Percentiles rank a stretch among this genome's conserved stretches.
Evolutionary conservation across 2,888 invertebrate species (phyloP).

Genomic region (Barypeithes pellucidus): DNA sequence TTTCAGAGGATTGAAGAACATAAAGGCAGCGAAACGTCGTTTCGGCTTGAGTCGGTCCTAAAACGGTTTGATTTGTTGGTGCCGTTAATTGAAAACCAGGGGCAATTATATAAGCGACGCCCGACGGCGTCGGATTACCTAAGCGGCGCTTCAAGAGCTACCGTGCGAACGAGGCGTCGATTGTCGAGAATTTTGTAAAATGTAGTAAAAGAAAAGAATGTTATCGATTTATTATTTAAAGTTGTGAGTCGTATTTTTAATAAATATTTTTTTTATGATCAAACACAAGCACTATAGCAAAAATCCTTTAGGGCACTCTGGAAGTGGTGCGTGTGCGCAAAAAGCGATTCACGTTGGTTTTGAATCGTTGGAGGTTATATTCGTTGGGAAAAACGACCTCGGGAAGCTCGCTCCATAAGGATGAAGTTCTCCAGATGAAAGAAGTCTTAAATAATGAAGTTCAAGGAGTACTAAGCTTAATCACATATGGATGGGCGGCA

Average conservation of each 20-base stretch:
- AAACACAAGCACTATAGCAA: too few species aligned
- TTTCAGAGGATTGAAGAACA: constrained; percentile 71
- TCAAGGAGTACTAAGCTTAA: too few species aligned
- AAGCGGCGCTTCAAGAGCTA: constrained; percentile 46
- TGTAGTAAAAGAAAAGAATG: not conserved
- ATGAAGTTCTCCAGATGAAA: too few species aligned
- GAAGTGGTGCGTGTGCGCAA: too few species aligned
- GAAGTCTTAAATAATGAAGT: too few species aligned
- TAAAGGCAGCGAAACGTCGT: constrained; percentile 63
- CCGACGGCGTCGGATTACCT: constrained; percentile 56
- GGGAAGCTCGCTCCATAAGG: too few species aligned
- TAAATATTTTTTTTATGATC: too few species aligned
- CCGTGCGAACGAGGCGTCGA: constrained; percentile 26
- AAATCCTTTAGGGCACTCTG: too few species aligned
- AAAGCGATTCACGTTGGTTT: too few species aligned
- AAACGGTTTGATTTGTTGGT: constrained; percentile 73
- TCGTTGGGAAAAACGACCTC: too few species aligned
- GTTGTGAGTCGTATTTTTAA: not conserved
- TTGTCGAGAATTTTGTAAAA: constrained; percentile 21
- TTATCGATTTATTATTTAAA: not conserved
- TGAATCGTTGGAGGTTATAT: too few species aligned
- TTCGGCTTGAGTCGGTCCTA: constrained; percentile 64
- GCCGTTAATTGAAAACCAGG: constrained; percentile 73
- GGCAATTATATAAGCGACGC: constrained; percentile 70
- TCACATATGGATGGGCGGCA: too few species aligned